Base-by-base conservation (phyloP, 1,140 invertebrate genomes). In the Apis laboriosa region DNA sequence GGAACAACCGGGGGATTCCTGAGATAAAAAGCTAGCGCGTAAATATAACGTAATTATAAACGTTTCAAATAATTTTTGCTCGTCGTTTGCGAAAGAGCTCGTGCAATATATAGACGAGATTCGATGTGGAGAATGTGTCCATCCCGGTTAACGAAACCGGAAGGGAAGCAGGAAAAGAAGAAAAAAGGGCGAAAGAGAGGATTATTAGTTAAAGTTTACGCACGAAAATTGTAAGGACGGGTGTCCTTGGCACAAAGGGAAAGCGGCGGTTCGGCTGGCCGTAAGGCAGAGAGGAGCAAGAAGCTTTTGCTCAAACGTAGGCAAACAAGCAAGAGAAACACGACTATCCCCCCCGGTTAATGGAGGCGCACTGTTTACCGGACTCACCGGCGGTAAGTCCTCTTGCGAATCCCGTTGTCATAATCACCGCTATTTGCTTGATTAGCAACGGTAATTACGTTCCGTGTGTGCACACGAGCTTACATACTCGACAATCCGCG, bases 381-480 rank as follows among this genome's bases (percentile, higher is more conserved):
- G 71, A 58, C 71, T 73, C 17, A 13, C 19, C 71, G 51, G 19
- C 51, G 13, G 55, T 58, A 73, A 73, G 71, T 73, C 55, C 71
- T 58, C 71, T 43, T 53, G 56, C 56, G 72, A 75, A 75, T 75
- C 56, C 58, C 72, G 72, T 75, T 75, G 72, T 75, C 72, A 75
- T 75, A 75, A 75, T 75, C 72, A 75, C 72, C 56, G 72, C 56
- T 75, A 61, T 75, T 75, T 75, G 72, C 72, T 75, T 75, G 72
- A 75, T 75, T 75, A 75, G 56, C 72, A 15, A n/a, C 72, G 34
- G 72, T 75, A 75, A 75, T 75, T 60, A 60, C 28, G 72, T 61
- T n/a, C 21, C 8, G n/a, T 11, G 34, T 34, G 53, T 60, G 43
- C 24, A 15, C 2, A 13, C 21, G 5, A 28, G 13, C 49, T 51